Base-by-base conservation (phyloP, 2,888 invertebrate species). In the Thera obeliscata region DNA sequence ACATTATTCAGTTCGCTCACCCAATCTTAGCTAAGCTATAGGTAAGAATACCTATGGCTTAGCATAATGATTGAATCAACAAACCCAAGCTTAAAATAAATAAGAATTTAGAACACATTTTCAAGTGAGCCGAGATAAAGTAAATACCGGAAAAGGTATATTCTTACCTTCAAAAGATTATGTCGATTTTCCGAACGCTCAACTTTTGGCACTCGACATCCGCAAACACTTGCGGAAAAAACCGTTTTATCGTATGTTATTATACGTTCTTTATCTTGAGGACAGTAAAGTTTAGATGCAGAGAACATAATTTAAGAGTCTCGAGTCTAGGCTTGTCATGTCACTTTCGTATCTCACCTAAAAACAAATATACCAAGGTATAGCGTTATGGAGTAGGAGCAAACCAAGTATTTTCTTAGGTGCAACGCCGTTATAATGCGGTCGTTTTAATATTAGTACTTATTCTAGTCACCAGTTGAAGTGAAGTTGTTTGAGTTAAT, bases 1-100 rank as follows among this genome's bases (percentile, higher is more conserved):
- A 70, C 69, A 76, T 76, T 73, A 78, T 74, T 76, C 76, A 74
- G 73, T 68, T 71, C 64, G 35, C 67, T 67, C 57, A 57, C 61
- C 62, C 63, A 67, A 72, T 74, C 69, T 69, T 61, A n/a, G n/a
- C n/a, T n/a, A n/a, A n/a, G n/a, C n/a, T n/a, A n/a, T n/a, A 22
- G 22, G 22, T 22, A 22, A 1, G 22, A 22, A 22, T 22, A 22
- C 22, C 0, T 22, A 22, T 1, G 1, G 22, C 22, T 41, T 2
- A 7, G 41, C 1, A 41, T 41, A 1, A 41, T 7, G 6, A 41
- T 38, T 4, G 38, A 38, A 41, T 4, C 3, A 41, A 41, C 6
- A 41, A 41, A 41, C 1, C 41, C 4, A 41, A 41, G 41, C 5
- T 6, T 41, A 41, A 3, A 41, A 22, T 22, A 41, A 41, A 7